Conservation (phyloP, 2,113 vertebrate species). For the Gallinago paraguaiae region DNA sequence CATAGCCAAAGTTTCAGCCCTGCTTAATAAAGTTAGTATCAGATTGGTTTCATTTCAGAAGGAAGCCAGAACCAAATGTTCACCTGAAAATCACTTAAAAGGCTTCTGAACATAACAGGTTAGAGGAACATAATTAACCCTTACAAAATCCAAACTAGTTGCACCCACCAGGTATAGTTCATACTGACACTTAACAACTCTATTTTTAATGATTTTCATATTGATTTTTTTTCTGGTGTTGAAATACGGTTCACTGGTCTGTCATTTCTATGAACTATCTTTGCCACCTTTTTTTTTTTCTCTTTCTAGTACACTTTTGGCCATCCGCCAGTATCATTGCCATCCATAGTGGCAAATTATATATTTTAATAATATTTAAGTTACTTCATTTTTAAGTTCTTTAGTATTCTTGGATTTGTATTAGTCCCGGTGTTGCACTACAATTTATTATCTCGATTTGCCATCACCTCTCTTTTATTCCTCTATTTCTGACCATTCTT, state of each 20-base stretch:
- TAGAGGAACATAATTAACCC: background rate
- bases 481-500: background rate
- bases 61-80: background rate
- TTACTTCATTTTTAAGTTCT: background rate
- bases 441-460: background rate
- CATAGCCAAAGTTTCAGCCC: background rate
- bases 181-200: background rate
- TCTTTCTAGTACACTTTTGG: background rate
- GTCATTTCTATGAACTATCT: background rate
- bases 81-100: background rate
- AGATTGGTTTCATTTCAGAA: background rate
- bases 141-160: background rate
- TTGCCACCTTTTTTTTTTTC: background rate
- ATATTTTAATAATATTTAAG: background rate
- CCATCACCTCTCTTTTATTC: background rate
- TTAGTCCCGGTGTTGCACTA: background rate
- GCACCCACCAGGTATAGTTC: background rate
- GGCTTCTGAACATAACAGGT: background rate
- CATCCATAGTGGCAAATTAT: background rate
- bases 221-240: background rate
- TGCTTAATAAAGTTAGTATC: background rate
- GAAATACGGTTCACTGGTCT: background rate
- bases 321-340: background rate
- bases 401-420: background rate
- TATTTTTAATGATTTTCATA: background rate